A percentile compares a stretch with the other conserved stretches of the same genome.
Conservation (phyloP, 1,140 invertebrate genomes). For the Vanessa atalanta region DNA sequence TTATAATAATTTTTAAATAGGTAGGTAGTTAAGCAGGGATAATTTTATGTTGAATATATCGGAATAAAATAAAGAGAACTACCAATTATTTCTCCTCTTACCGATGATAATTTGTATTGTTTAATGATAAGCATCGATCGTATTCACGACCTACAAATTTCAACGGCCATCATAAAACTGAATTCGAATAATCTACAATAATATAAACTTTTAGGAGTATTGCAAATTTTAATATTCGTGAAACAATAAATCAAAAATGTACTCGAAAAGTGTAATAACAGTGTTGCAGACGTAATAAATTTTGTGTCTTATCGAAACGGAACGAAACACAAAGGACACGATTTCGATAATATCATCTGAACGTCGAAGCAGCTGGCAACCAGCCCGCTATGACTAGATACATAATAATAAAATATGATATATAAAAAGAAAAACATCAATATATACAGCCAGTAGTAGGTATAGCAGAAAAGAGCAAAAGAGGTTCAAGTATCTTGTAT, state of each 20-base stretch:
- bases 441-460: background rate
- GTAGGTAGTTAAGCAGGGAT: no score
- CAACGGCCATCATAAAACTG: background rate
- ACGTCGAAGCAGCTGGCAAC: slow-evolving; percentile 14
- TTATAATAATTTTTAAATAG: no score
- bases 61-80: no score
- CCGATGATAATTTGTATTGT: no score
- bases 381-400: slow-evolving; percentile 14
- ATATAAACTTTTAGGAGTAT: background rate
- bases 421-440: background rate
- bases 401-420: background rate
- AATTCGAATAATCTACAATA: background rate
- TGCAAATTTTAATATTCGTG: background rate
- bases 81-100: no score
- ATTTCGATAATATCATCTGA: slow-evolving; percentile 14
- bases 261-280: slow-evolving; percentile 1
- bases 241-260: background rate
- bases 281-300: slow-evolving; percentile 16
- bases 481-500: no score
- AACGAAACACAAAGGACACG: slow-evolving; percentile 7
- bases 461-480: no score
- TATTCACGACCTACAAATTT: background rate
- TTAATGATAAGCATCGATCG: no score
- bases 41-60: no score
- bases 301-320: slow-evolving; percentile 6